phyloP scores from a whole-genome alignment of 1,140 invertebrate genomes.

The Hestina assimilis region DNA sequence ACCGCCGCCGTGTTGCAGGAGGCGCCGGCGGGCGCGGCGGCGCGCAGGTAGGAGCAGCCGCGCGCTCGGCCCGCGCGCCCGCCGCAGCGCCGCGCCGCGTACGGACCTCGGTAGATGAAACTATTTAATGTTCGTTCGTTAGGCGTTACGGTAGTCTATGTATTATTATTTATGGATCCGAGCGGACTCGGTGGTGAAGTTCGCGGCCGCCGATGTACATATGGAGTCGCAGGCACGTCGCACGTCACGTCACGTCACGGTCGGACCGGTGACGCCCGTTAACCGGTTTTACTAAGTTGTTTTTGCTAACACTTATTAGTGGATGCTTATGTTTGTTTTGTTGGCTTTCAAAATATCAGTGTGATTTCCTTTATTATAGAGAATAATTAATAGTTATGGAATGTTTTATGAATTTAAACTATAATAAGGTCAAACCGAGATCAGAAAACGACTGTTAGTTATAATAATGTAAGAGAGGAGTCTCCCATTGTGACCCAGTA shows the following conservation, averaged over 20 bases:
- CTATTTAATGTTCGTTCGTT: slow-evolving; percentile 33
- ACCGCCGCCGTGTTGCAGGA: slow-evolving; percentile 12
- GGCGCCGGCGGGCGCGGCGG: slow-evolving; percentile 1
- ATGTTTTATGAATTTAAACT: slow-evolving; percentile 65
- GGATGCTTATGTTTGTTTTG: slow-evolving; percentile 70
- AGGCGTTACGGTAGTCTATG: slow-evolving; percentile 46
- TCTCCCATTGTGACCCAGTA: slow-evolving; percentile 17
- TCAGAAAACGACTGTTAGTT: slow-evolving; percentile 32
- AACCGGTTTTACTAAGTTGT: slow-evolving; percentile 51
- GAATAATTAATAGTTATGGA: slow-evolving; percentile 63
- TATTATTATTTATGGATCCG: slow-evolving; percentile 28
- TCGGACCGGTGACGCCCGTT: slow-evolving; percentile 38
- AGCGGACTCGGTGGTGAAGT: slow-evolving; percentile 2
- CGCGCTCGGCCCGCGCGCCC: slow-evolving; percentile 16
- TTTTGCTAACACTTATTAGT: slow-evolving; percentile 68
- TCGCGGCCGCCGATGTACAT: slow-evolving; percentile 7
- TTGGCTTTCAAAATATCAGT: slow-evolving; percentile 74
- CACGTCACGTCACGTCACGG: slow-evolving; percentile 28
- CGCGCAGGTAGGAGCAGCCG: no score
- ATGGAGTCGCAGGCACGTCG: slow-evolving; percentile 17
- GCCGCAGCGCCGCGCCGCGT: slow-evolving; percentile 6
- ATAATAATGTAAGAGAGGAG: slow-evolving; percentile 38
- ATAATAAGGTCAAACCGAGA: slow-evolving; percentile 35
- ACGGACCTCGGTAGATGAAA: slow-evolving; percentile 4
- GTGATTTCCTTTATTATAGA: slow-evolving; percentile 69